Evolutionary conservation across 2,113 vertebrate genomes (phyloP).

Genomic region (Entomyzon cyanotis): DNA sequence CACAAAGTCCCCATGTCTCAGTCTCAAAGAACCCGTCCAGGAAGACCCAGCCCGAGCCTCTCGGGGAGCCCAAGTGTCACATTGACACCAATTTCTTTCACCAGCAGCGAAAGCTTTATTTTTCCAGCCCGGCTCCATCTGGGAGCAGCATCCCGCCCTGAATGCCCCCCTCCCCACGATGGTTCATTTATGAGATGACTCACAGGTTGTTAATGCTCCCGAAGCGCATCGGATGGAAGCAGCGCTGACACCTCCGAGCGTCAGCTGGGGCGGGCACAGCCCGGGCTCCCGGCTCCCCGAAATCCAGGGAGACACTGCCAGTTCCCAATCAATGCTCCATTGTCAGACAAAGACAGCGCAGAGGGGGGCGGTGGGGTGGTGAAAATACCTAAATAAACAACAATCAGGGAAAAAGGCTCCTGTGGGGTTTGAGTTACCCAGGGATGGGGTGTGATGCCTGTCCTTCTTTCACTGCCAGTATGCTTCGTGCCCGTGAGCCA

Average conservation of each 20-base stretch:
- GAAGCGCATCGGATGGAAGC: background rate
- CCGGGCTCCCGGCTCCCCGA: background rate
- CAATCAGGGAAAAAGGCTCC: background rate
- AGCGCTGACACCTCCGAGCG: background rate
- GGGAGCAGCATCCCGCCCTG: background rate
- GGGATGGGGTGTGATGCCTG: accelerated
- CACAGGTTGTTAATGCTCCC: background rate
- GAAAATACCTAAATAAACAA: background rate
- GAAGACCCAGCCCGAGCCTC: background rate
- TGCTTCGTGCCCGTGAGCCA: background rate
- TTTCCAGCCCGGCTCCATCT: background rate
- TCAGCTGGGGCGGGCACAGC: background rate
- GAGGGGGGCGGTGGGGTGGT: too few relatives aligned
- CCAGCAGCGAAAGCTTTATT: background rate
- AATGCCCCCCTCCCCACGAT: background rate
- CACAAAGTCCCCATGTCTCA: background rate
- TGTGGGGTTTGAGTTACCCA: background rate
- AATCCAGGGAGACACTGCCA: background rate
- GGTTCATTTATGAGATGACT: conserved; percentile 26
- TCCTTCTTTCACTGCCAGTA: background rate
- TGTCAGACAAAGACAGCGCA: background rate
- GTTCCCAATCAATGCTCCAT: background rate
- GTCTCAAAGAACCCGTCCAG: background rate
- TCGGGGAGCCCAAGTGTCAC: background rate
- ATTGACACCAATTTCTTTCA: background rate